phyloP scores from a whole-genome alignment of 2,797 vertebrate species.

The Megalops cyprinoides region DNA sequence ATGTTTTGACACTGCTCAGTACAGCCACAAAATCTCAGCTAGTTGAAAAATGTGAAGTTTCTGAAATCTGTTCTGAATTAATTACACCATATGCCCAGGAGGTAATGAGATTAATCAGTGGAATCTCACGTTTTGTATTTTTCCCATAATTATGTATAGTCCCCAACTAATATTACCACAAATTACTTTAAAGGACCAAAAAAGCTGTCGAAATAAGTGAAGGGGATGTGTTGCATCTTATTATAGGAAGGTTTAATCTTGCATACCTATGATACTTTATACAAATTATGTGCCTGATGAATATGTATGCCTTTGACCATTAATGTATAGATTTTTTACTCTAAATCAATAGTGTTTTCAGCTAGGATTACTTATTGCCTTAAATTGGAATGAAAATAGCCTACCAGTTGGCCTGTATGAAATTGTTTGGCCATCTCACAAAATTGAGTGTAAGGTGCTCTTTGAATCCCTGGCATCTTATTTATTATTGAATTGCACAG shows the following conservation, averaged over 20 bases:
- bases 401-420: constrained; percentile 32
- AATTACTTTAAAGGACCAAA: neutral
- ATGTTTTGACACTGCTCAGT: constrained; percentile 47
- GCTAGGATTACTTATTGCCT: constrained; percentile 21
- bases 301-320: constrained; percentile 10
- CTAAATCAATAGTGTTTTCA: neutral
- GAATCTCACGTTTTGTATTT: neutral
- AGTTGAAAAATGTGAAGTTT: neutral
- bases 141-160: neutral
- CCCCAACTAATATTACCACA: neutral
- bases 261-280: neutral
- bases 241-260: neutral
- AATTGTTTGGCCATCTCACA: constrained; percentile 23
- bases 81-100: constrained; percentile 39
- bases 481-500: neutral
- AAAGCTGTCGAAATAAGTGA: neutral
- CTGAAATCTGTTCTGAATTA: constrained; percentile 18
- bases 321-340: constrained; percentile 22
- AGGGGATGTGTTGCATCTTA: neutral
- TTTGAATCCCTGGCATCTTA: constrained; percentile 23
- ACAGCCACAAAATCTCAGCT: neutral
- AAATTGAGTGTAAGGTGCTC: constrained; percentile 53
- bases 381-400: constrained; percentile 28
- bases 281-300: neutral
- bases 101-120: neutral